Base-by-base conservation (phyloP, 30 jellyfish, hydroid and myxozoan species). In the Aurelia coerulea region DNA sequence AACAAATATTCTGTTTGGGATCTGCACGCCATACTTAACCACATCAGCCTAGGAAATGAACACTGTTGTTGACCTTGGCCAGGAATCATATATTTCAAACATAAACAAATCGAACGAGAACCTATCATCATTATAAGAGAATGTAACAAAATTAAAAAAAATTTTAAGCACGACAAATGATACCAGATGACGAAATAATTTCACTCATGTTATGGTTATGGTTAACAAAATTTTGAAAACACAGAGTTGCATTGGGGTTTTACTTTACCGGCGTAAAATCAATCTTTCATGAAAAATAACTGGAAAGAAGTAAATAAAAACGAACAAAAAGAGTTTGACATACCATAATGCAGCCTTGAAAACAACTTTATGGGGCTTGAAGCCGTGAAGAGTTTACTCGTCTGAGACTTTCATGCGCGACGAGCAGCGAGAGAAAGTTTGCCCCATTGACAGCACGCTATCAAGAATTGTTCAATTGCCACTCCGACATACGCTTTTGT, bases 21-120 rank as follows among this genome's bases (percentile, higher is more conserved):
- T 95, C 79, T 95, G 99, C 73, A 95, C 90, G 84, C 99, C 99
- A 87, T 95, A 95, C 90, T 95, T 95, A 51, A 95, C 99, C 67
- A 89, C 97, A 70, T 95, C 99, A 74, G 99, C 99, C 99, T 95
- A 77, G 68, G 59, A 65, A 60, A 76, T 50, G n/a, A 50, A 54
- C 67, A 59, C 19, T 67, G 62, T 19, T 42, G 60, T 64, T 31
- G 13, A 73, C 73, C 74, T 73, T 81, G 32, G 82, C 82, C 90
- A 80, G 76, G 90, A 80, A 80, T 65, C 62, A 19, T 18, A 53
- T 35, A 53, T 42, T 42, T 42, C 32, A 78, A 39, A 63, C 79
- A 35, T 60, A 63, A 62, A 46, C 56, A 46, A 46, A 46, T 46
- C 56, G 8, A 46, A 46, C 12, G 14, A 46, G 0, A 46, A 9